phyloP scores from a whole-genome alignment of 2,797 vertebrate species.

The Pangasius macronema region DNA sequence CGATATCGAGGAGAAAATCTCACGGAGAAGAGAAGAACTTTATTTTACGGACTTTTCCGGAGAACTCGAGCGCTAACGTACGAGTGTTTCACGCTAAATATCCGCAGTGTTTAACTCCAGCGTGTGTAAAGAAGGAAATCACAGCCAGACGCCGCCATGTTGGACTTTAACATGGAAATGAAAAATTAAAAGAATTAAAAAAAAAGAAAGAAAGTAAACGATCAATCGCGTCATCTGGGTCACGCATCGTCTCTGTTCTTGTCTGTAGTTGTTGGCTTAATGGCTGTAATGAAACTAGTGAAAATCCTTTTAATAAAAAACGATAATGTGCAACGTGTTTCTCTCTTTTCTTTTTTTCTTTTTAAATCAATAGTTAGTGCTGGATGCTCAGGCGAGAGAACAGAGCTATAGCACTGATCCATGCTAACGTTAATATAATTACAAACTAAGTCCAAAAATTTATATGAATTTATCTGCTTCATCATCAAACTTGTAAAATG shows the following conservation, averaged over 20 bases:
- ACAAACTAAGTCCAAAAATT: not conserved
- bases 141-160: slow-evolving; percentile 25
- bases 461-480: not conserved
- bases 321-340: not conserved
- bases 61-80: slow-evolving; percentile 20
- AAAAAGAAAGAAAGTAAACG: not conserved
- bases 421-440: not conserved
- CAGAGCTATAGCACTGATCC: not conserved
- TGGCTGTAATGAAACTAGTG: slow-evolving; percentile 69
- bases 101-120: slow-evolving; percentile 62
- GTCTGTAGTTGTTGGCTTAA: slow-evolving; percentile 75
- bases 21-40: slow-evolving; percentile 69
- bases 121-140: slow-evolving; percentile 58
- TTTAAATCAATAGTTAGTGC: not conserved
- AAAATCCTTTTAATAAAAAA: slow-evolving; percentile 71
- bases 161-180: slow-evolving; percentile 35
- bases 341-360: too few species aligned
- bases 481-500: too few species aligned
- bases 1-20: slow-evolving; percentile 65
- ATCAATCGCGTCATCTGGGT: slow-evolving; percentile 56
- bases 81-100: slow-evolving; percentile 31
- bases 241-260: slow-evolving; percentile 72
- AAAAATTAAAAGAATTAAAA: slow-evolving; percentile 25
- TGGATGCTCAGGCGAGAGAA: not conserved
- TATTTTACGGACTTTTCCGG: slow-evolving; percentile 57